Evolutionary conservation across 1,140 invertebrate genomes (phyloP).

Genomic region (Lucilia sericata): DNA sequence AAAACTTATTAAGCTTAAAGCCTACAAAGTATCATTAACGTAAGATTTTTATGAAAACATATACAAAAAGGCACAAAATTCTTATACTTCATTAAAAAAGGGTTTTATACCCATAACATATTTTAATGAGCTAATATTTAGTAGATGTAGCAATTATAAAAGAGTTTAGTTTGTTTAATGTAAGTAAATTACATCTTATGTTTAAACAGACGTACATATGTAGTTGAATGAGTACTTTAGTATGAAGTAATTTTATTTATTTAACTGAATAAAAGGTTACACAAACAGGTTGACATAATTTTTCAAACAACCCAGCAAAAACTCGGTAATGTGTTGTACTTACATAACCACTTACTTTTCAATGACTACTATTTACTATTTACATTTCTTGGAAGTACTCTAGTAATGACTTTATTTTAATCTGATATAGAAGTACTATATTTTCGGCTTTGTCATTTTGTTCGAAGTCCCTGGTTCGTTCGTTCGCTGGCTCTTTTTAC

Average conservation of each 20-base stretch:
- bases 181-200: neutral
- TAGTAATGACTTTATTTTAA: no score
- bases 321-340: no score
- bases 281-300: no score
- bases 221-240: neutral
- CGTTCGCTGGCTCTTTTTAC: no score
- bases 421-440: no score
- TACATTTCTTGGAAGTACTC: no score
- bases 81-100: neutral
- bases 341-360: no score
- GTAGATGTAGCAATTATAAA: conserved; percentile 10
- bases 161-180: neutral
- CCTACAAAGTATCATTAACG: conserved; percentile 13
- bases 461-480: no score
- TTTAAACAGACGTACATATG: neutral
- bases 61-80: neutral
- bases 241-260: neutral
- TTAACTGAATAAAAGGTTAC: no score
- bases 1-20: conserved; percentile 15
- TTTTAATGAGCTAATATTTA: neutral
- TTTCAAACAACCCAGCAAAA: no score
- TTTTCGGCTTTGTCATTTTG: no score
- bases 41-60: neutral
- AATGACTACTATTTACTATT: no score
- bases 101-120: neutral